Conservation (phyloP, 2,113 vertebrate species). For the Rhodinocichla rosea region DNA sequence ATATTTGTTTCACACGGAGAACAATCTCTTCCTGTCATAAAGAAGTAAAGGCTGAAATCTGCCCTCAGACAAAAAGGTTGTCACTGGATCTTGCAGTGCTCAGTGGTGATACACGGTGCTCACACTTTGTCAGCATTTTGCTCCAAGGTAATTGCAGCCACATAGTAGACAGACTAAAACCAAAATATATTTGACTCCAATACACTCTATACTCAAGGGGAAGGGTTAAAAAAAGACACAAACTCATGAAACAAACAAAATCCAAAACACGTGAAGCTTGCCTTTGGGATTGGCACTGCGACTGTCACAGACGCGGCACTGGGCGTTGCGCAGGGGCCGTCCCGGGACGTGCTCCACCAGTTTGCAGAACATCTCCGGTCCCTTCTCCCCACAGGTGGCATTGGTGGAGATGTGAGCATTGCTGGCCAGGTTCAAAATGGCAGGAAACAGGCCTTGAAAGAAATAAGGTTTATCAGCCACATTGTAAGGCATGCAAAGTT, state of each 20-base stretch:
- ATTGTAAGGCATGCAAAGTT: not conserved
- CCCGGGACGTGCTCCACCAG: conserved; percentile 94
- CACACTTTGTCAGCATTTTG: not conserved
- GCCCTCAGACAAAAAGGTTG: not conserved
- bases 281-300: conserved; percentile 85
- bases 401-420: conserved; percentile 88
- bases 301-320: conserved; percentile 86
- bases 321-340: conserved; percentile 82
- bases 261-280: not conserved
- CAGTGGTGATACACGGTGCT: not conserved
- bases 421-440: conserved; percentile 93
- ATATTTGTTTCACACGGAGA: not conserved
- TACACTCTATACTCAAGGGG: not conserved
- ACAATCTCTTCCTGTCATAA: not conserved
- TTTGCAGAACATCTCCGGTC: conserved; percentile 92
- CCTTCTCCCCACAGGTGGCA: conserved; percentile 89
- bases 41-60: not conserved
- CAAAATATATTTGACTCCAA: not conserved
- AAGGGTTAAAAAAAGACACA: not conserved
- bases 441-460: conserved; percentile 89
- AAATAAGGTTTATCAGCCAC: not conserved
- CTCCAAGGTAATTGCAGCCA: not conserved
- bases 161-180: not conserved
- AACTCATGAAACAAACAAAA: not conserved
- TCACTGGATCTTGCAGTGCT: not conserved